Evolutionary conservation across 2,113 vertebrate species (phyloP).

Genomic region (Aix galericulata): DNA sequence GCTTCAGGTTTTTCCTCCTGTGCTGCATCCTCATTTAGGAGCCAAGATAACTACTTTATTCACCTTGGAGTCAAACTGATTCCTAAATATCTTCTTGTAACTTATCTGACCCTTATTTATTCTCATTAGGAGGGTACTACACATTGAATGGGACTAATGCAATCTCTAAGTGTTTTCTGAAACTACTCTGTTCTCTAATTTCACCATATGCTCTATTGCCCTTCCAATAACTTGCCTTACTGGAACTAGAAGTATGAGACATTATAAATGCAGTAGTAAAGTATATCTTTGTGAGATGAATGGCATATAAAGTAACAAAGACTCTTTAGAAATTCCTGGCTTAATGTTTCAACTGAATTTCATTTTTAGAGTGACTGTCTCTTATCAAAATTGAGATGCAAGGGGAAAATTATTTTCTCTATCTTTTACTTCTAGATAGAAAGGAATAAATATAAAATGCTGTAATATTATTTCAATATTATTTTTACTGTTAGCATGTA

Average conservation of each 20-base stretch:
- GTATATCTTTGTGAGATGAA: background rate
- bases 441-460: background rate
- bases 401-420: background rate
- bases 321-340: background rate
- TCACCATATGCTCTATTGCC: background rate
- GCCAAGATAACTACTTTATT: background rate
- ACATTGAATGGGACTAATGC: background rate
- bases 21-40: background rate
- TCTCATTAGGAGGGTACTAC: background rate
- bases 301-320: background rate
- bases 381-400: background rate
- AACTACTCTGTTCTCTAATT: background rate
- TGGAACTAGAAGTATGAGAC: background rate
- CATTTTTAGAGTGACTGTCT: background rate
- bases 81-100: background rate
- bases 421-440: background rate
- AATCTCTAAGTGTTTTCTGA: background rate
- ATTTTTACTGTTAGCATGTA: background rate
- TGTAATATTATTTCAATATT: background rate
- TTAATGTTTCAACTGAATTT: background rate
- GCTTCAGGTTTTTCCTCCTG: background rate
- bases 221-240: background rate
- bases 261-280: background rate
- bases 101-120: background rate
- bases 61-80: background rate